phyloP scores from a whole-genome alignment of 2,113 vertebrate genomes.

The Sphaerodactylus townsendi region DNA sequence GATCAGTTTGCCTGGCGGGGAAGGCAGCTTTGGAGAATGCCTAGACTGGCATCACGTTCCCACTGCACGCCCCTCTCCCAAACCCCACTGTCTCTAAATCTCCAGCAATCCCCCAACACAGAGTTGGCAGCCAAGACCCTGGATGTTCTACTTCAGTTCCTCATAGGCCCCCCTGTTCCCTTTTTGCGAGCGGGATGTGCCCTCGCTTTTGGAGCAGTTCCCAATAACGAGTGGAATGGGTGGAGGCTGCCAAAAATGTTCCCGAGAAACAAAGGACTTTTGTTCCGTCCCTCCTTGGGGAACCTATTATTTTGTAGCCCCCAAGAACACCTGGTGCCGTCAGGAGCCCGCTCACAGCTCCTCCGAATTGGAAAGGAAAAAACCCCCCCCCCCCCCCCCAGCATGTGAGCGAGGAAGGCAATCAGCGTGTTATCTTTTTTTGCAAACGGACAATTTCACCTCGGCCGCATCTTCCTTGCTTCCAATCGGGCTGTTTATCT shows the following conservation, averaged over 20 bases:
- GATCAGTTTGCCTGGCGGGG: too few species aligned
- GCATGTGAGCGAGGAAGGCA: neutral
- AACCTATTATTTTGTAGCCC: neutral
- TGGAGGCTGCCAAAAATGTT: neutral
- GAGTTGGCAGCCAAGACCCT: too few species aligned
- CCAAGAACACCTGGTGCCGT: neutral
- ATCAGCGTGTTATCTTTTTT: neutral
- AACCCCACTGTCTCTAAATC: too few species aligned
- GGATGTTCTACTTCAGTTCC: too few species aligned
- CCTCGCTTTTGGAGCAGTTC: neutral
- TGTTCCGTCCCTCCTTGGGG: neutral
- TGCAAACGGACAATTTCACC: neutral
- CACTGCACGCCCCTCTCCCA: too few species aligned
- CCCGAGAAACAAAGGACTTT: neutral
- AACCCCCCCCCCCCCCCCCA: too few species aligned
- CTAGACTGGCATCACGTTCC: too few species aligned
- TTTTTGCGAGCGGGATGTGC: too few species aligned
- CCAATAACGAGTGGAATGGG: too few species aligned
- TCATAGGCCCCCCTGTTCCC: too few species aligned
- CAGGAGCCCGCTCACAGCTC: neutral
- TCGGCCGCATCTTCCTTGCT: rapidly evolving
- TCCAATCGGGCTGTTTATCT: constrained; percentile 24
- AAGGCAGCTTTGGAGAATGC: too few species aligned
- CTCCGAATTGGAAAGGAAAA: neutral
- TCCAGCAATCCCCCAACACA: too few species aligned